Evolutionary conservation across 2,888 invertebrate species (phyloP), one percentile per base, ranked within the genome.

Genomic region (Phyto melanocephala): DNA sequence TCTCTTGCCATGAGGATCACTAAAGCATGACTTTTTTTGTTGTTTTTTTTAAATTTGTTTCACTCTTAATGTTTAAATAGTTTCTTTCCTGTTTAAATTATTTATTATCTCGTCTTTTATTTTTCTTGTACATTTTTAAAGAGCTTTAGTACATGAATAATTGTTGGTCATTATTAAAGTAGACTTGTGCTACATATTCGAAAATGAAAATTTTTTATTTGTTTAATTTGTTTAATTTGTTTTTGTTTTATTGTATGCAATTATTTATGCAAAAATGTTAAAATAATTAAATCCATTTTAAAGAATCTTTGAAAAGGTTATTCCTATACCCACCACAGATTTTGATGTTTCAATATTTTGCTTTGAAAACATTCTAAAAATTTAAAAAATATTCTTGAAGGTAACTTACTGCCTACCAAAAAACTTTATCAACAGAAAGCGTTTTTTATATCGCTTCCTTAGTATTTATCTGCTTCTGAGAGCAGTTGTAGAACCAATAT

Each of bases 41-140:
- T 58, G n/a, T 33, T 24, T 70, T 70, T 33, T 42, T 17, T 20
- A 4, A 33, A 65, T 65, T 71, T 71, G 56, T 65, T 78, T 62
- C 20, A 54, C 47, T 45, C 58, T 78, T 67, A 74, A 37, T 63
- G 58, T 68, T n/a, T 62, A 50, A 65, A 58, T 67, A 52, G 60
- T 67, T 62, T 33, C 28, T 47, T 67, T 54, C 71, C 58, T 63
- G 47, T 56, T 52, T 52, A 52, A 67, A 33, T 28, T 67, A 28
- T 15, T 13, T 65, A 22, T 28, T 17, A 35, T 24, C 22, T 5
- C 20, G 35, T 5, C 52, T 20, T 54, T 47, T 47, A 0, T 63
- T 45, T 17, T 17, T 58, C 28, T 28, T 3, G 28, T 52, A 24
- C n/a, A 56, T 40, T 52, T 40, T 22, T 50, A 1, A n/a, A 37